A percentile compares a stretch with the other conserved stretches of the same genome.
Conservation (phyloP, 30 jellyfish, hydroid and myxozoan species). For the Hydractinia echinata region DNA sequence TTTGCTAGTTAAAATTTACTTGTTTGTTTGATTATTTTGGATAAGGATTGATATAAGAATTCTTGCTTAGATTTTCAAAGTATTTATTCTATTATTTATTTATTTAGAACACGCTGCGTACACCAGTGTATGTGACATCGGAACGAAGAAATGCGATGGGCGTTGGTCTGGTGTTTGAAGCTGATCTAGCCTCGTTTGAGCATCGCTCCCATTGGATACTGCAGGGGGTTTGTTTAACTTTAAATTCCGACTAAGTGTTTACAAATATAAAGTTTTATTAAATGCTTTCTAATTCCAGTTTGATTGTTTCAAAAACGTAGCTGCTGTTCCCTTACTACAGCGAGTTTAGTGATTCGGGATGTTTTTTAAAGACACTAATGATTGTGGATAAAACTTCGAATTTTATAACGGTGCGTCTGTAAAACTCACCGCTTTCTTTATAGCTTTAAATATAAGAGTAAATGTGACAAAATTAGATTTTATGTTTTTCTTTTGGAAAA, state of each 20-base stretch:
- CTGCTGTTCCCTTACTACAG: not conserved
- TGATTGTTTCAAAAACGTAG: not conserved
- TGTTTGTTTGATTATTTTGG: too few relatives aligned
- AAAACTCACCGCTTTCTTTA: too few relatives aligned
- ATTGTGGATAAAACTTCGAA: too few relatives aligned
- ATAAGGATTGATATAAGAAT: too few relatives aligned
- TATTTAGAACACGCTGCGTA: conserved; percentile 74
- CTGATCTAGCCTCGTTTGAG: conserved; percentile 86
- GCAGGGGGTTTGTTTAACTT: conserved; percentile 90
- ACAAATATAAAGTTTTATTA: not conserved
- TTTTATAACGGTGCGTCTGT: too few relatives aligned
- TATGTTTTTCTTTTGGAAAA: too few relatives aligned
- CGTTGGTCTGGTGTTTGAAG: conserved; percentile 94
- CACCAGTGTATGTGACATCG: conserved; percentile 96
- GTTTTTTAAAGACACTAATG: too few relatives aligned
- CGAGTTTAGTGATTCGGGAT: too few relatives aligned
- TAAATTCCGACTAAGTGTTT: conserved; percentile 67
- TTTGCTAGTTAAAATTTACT: not conserved
- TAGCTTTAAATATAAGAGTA: too few relatives aligned
- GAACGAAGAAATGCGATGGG: conserved; percentile 98
- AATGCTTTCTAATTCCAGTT: not conserved
- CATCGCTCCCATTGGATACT: conserved; percentile 96
- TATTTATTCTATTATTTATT: not conserved
- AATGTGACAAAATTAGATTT: too few relatives aligned
- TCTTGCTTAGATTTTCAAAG: too few relatives aligned